Evolutionary conservation across 1,140 invertebrate species (phyloP).

Genomic region (Drosophila carrolli): DNA sequence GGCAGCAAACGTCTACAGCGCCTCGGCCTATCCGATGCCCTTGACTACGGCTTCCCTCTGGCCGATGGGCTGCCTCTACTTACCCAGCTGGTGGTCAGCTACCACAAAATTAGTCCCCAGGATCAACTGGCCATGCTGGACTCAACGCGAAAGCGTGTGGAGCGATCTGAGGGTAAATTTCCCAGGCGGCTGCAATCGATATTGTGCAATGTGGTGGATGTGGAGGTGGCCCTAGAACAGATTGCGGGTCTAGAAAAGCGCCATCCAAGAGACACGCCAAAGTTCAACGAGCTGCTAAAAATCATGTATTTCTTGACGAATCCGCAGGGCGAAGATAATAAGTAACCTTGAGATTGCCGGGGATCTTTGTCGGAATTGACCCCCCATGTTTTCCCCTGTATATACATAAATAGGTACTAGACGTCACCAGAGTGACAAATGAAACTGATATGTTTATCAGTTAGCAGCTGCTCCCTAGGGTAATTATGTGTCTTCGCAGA

Average conservation of each 20-base stretch:
- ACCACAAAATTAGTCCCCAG: constrained; percentile 49
- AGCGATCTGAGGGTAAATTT: constrained; percentile 19
- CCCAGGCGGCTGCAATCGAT: constrained; percentile 65
- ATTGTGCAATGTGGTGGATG: constrained; percentile 65
- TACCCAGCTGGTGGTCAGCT: constrained; percentile 58
- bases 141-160: constrained; percentile 36
- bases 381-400: constrained; percentile 2
- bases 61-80: constrained; percentile 52
- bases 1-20: constrained; percentile 47
- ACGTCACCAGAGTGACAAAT: constrained; percentile 15
- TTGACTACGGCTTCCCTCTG: constrained; percentile 59
- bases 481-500: constrained; percentile 29
- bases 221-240: constrained; percentile 65
- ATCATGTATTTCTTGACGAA: constrained; percentile 57
- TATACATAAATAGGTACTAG: constrained; percentile 32
- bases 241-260: constrained; percentile 68
- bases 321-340: constrained; percentile 23
- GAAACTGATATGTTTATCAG: constrained; percentile 43
- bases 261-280: constrained; percentile 54
- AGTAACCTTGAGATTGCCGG: constrained; percentile 13
- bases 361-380: background rate
- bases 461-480: constrained; percentile 7
- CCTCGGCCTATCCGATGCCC: constrained; percentile 60
- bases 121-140: constrained; percentile 54
- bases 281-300: constrained; percentile 60